Percentiles rank a stretch among this genome's conserved stretches.
phyloP scores from a whole-genome alignment of 2,888 invertebrate species.

The Callyntrura sp. region DNA sequence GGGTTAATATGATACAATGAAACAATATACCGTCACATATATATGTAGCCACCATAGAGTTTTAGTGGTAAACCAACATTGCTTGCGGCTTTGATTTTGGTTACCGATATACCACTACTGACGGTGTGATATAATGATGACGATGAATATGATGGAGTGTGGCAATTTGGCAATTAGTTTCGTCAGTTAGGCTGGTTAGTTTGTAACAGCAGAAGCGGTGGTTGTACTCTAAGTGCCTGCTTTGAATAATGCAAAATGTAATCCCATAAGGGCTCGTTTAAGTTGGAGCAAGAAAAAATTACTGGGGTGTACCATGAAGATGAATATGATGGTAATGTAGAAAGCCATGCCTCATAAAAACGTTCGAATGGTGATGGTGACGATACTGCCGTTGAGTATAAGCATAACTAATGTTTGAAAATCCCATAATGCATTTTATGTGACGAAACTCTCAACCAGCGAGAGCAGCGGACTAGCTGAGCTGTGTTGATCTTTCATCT shows the following conservation, averaged over 20 bases:
- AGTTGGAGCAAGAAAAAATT: not conserved
- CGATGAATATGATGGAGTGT: not conserved
- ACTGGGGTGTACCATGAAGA: not conserved
- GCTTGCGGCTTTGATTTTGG: conserved; percentile 31
- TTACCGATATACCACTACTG: not conserved
- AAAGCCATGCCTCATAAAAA: not conserved
- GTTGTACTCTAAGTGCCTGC: not conserved
- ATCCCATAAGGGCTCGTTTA: not conserved
- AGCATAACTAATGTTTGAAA: not conserved
- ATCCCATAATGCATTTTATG: not conserved
- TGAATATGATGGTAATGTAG: not conserved
- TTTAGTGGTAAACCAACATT: not conserved
- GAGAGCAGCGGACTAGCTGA: not conserved
- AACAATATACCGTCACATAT: too few relatives aligned
- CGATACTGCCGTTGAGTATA: too few relatives aligned
- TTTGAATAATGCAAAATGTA: not conserved
- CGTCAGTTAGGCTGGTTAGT: not conserved
- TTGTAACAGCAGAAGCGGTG: not conserved
- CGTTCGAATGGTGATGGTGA: not conserved
- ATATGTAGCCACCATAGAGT: not conserved
- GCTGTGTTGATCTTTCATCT: conserved; percentile 2
- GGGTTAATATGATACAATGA: not conserved
- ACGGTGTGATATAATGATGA: not conserved
- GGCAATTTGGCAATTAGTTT: conserved; percentile 14
- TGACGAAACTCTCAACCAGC: not conserved